Conservation (phyloP, 92 coral and sea anemone species). For the Parazoanthus atlanticus region DNA sequence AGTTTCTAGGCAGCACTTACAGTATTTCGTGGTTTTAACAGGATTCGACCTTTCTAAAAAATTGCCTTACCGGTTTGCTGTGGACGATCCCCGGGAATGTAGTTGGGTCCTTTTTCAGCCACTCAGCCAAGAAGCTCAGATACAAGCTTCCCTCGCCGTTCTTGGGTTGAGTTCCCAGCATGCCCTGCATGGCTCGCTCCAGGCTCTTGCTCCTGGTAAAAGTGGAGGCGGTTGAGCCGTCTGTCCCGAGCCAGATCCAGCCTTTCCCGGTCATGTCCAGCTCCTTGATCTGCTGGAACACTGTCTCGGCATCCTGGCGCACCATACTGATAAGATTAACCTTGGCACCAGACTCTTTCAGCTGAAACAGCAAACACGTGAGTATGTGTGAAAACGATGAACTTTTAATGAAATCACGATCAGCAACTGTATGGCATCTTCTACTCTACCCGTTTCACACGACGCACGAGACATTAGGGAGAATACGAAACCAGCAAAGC, state of each 20-base stretch:
- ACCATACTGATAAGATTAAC: slow-evolving; percentile 96
- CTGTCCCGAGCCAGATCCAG: slow-evolving; percentile 98
- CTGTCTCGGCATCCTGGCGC: slow-evolving; percentile 96
- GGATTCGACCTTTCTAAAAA: background rate
- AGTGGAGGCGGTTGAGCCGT: slow-evolving; percentile 92
- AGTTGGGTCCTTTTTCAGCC: slow-evolving; percentile 88
- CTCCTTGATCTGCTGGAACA: slow-evolving; percentile 96
- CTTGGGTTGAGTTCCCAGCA: slow-evolving; percentile 98
- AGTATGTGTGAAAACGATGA: background rate
- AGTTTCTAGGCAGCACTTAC: background rate
- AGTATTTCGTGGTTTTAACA: background rate
- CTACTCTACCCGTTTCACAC: too few relatives aligned
- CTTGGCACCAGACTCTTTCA: slow-evolving; percentile 83
- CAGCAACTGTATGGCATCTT: too few relatives aligned
- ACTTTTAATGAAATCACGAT: too few relatives aligned
- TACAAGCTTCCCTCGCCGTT: slow-evolving; percentile 95
- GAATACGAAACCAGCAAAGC: too few relatives aligned
- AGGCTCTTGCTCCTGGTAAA: slow-evolving; percentile 84
- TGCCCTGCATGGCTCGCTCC: slow-evolving; percentile 93
- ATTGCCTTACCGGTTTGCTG: slow-evolving; percentile 69
- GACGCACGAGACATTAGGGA: too few relatives aligned
- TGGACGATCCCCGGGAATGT: slow-evolving; percentile 83
- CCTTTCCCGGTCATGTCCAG: slow-evolving; percentile 98
- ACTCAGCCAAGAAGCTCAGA: slow-evolving; percentile 82
- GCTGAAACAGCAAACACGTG: slow-evolving; percentile 52